Percentiles rank a stretch among this genome's conserved stretches.
Conservation (phyloP, 2,888 invertebrate genomes). For the Conomelus anceps region DNA sequence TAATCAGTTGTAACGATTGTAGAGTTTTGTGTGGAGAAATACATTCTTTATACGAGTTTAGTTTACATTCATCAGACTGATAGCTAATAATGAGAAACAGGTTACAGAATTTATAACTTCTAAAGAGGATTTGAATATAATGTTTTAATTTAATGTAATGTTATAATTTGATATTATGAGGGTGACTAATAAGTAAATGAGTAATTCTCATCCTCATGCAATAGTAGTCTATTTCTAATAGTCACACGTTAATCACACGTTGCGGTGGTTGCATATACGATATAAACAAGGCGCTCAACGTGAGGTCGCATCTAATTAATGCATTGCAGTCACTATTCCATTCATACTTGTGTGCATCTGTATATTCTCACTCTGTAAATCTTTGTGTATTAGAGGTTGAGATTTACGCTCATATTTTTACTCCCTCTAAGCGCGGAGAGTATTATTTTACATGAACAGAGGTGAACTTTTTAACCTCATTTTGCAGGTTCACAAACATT, state of each 20-base stretch:
- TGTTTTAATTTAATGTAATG: no score
- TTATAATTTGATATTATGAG: no score
- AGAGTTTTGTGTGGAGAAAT: no score
- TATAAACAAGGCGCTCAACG: neutral
- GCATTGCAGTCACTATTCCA: neutral
- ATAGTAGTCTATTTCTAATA: no score
- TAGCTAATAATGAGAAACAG: no score
- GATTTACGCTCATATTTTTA: neutral
- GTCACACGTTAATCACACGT: neutral
- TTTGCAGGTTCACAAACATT: neutral
- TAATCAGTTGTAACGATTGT: no score
- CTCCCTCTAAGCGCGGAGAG: neutral
- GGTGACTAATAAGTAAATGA: no score
- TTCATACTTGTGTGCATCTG: neutral
- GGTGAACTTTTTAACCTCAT: neutral
- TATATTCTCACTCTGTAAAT: neutral
- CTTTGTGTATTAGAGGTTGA: neutral
- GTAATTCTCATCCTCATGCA: neutral
- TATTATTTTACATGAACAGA: neutral
- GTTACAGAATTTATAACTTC: no score
- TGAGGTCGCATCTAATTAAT: neutral
- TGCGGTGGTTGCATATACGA: no score
- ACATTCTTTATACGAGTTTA: no score
- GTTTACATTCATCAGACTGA: no score
- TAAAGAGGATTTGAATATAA: no score